Conservation (phyloP, 2,888 invertebrate species). For the Archaeoteleia sp. region DNA sequence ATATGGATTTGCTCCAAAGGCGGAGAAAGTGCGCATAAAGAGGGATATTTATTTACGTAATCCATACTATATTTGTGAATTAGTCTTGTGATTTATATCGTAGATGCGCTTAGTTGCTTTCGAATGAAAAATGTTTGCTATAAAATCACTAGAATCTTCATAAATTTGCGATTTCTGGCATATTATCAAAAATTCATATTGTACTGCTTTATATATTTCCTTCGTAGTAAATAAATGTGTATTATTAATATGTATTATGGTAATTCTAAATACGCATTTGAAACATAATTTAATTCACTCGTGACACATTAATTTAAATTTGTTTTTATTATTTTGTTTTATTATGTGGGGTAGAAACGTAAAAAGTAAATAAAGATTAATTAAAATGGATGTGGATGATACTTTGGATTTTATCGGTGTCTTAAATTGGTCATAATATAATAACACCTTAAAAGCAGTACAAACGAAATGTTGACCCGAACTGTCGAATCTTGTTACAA, state of each 20-base stretch:
- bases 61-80: slow-evolving; percentile 13
- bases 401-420: slow-evolving; percentile 2
- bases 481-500: slow-evolving; percentile 16
- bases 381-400: neutral
- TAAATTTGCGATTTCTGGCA: no score
- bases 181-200: no score
- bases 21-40: slow-evolving; percentile 37
- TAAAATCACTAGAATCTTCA: neutral
- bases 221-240: no score
- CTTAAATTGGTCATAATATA: slow-evolving; percentile 2
- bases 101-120: slow-evolving; percentile 1
- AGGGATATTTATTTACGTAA: slow-evolving; percentile 40
- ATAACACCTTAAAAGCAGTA: slow-evolving; percentile 14
- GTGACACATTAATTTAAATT: neutral
- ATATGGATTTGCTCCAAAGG: slow-evolving; percentile 16
- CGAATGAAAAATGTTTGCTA: neutral
- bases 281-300: no score
- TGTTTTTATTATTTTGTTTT: neutral
- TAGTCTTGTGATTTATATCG: neutral
- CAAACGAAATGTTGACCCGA: slow-evolving; percentile 33
- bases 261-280: no score
- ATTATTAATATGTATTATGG: no score
- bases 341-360: no score
- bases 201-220: no score
- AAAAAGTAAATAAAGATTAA: slow-evolving; percentile 8